phyloP scores from a whole-genome alignment of 64 coral and sea anemone species.

The Porites australiensis region DNA sequence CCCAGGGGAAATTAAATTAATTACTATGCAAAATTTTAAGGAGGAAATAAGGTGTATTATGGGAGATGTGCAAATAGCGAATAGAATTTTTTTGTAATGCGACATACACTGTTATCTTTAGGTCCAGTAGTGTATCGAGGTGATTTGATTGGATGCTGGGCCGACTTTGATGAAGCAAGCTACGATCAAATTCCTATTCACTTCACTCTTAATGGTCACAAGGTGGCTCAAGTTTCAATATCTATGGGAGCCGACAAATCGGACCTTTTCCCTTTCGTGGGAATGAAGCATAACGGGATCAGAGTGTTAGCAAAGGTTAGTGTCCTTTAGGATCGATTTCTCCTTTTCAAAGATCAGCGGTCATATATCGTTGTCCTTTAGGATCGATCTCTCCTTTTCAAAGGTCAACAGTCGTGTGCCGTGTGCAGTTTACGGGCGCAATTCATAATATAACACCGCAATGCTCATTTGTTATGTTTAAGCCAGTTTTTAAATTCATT shows the following conservation, averaged over 20 bases:
- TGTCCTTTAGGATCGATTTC: not conserved
- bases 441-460: no score
- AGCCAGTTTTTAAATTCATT: no score
- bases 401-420: no score
- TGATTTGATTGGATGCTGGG: constrained; percentile 42
- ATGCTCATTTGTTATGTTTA: no score
- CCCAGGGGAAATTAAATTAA: no score
- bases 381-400: no score
- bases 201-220: constrained; percentile 15
- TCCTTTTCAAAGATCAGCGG: not conserved
- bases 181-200: constrained; percentile 22
- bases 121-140: constrained; percentile 36
- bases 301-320: constrained; percentile 38
- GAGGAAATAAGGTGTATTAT: no score
- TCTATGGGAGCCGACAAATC: not conserved
- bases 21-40: no score
- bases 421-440: no score
- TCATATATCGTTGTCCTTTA: no score
- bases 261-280: constrained; percentile 41
- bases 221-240: not conserved
- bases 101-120: not conserved
- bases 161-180: not conserved
- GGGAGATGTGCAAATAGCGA: no score
- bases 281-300: constrained; percentile 40
- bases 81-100: no score